Evolutionary conservation across 37 sponge, comb jelly and placozoan genomes (phyloP).

Genomic region (Tethya wilhelma): DNA sequence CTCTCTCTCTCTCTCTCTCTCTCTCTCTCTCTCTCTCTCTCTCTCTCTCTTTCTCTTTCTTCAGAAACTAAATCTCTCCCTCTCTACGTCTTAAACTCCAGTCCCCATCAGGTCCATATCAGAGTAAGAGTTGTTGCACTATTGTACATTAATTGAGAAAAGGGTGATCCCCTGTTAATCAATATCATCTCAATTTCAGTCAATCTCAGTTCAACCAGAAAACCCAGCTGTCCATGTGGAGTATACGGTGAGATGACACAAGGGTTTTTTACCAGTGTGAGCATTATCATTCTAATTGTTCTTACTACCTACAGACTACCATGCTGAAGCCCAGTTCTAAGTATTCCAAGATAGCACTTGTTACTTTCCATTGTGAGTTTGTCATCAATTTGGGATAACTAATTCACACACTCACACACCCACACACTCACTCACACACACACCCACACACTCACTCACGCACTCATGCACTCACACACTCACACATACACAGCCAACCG

Average conservation of each 20-base stretch:
- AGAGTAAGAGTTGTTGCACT: conserved; percentile 32
- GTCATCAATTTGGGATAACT: not conserved
- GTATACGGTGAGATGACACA: conserved; percentile 29
- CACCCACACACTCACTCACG: not conserved
- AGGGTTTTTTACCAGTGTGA: not conserved
- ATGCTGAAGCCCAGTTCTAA: conserved; percentile 59
- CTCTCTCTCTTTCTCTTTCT: conserved; percentile 55
- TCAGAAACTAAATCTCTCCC: conserved; percentile 48
- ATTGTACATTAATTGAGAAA: not conserved
- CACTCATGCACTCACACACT: not conserved
- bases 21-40: conserved; percentile 76
- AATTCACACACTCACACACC: not conserved
- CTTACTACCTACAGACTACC: conserved; percentile 15
- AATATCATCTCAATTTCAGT: conserved; percentile 25
- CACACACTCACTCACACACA: not conserved
- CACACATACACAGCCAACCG: conserved; percentile 24
- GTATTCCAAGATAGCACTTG: conserved; percentile 50
- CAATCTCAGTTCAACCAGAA: conserved; percentile 52
- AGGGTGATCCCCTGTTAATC: not conserved
- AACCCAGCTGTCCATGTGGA: conserved; percentile 50
- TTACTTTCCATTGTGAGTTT: conserved; percentile 30
- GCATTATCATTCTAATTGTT: not conserved
- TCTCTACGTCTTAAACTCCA: conserved; percentile 67
- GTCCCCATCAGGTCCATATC: conserved; percentile 48
- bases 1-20: conserved; percentile 70